Percentiles rank a stretch among this genome's conserved stretches.
phyloP scores from a whole-genome alignment of 2,113 vertebrate genomes.

The Rhinolophus sinicus region DNA sequence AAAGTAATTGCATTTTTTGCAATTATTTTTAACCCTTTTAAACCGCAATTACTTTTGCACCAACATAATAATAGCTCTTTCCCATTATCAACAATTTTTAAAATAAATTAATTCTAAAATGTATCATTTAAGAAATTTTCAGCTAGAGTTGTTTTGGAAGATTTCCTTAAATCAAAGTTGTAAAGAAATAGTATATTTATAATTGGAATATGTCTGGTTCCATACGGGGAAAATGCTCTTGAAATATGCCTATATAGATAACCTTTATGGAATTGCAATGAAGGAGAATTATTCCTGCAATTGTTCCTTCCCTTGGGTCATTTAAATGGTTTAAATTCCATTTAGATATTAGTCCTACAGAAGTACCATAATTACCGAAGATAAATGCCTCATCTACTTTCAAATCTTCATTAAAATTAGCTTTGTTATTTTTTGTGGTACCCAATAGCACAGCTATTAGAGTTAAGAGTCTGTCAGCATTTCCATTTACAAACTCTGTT shows the following conservation, averaged over 20 bases:
- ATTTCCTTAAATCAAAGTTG: slow-evolving; percentile 52
- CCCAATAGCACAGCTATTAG: slow-evolving; percentile 83
- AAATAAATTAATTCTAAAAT: neutral
- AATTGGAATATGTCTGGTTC: neutral
- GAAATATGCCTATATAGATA: neutral
- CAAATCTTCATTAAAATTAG: slow-evolving; percentile 84
- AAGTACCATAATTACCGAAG: slow-evolving; percentile 65
- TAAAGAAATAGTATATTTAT: slow-evolving; percentile 13
- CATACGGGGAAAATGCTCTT: neutral
- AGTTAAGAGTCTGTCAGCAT: slow-evolving; percentile 83
- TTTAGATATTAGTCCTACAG: slow-evolving; percentile 75
- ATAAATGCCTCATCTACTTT: slow-evolving; percentile 75
- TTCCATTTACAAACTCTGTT: slow-evolving; percentile 83
- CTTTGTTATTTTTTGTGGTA: slow-evolving; percentile 83
- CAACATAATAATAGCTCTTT: no score
- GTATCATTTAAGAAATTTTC: slow-evolving; percentile 8
- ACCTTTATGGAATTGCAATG: slow-evolving; percentile 28
- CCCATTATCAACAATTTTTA: neutral
- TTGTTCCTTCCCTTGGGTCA: slow-evolving; percentile 78
- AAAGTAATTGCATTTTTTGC: no score
- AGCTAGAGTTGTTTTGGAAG: slow-evolving; percentile 12
- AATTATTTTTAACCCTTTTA: no score
- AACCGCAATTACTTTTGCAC: no score
- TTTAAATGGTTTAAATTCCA: slow-evolving; percentile 65
- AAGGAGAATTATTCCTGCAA: slow-evolving; percentile 63